A percentile compares a stretch with the other conserved stretches of the same genome.
Conservation (phyloP, 2,888 invertebrate genomes). For the Dasysyrphus albostriatus region DNA sequence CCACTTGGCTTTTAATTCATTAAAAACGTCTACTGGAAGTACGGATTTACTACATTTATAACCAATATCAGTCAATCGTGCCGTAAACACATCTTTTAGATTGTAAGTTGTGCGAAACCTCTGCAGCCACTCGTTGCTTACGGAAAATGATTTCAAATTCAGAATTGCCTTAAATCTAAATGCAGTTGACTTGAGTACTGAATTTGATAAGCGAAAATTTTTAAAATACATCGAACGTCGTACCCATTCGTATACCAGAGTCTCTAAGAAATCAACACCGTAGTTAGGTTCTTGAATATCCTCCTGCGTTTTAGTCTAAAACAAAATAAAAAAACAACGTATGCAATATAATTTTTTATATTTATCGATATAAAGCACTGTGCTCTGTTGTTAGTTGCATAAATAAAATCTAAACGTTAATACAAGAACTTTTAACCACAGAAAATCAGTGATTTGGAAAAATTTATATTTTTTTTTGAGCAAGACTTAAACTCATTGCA, state of each 20-base stretch:
- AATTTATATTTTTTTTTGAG: too few relatives aligned
- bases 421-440: too few relatives aligned
- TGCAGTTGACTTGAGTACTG: slow-evolving; percentile 17
- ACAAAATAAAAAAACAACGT: not conserved
- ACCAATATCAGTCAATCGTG: not conserved
- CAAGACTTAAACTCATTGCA: too few relatives aligned
- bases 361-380: too few relatives aligned
- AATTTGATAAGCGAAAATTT: not conserved
- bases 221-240: slow-evolving; percentile 18
- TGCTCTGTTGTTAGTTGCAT: too few relatives aligned
- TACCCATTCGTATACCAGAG: slow-evolving; percentile 37
- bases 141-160: not conserved
- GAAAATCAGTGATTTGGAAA: too few relatives aligned
- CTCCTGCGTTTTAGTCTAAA: slow-evolving; percentile 3
- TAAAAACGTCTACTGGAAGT: slow-evolving; percentile 17
- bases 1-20: not conserved
- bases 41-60: slow-evolving; percentile 29
- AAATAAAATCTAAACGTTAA: too few relatives aligned
- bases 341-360: too few relatives aligned
- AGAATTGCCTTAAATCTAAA: slow-evolving; percentile 21
- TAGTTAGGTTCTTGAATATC: not conserved
- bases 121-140: not conserved
- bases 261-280: slow-evolving; percentile 22
- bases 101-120: slow-evolving; percentile 19
- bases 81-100: not conserved